Evolutionary conservation across 2,888 invertebrate genomes (phyloP).

Genomic region (Pegoplata infirma): DNA sequence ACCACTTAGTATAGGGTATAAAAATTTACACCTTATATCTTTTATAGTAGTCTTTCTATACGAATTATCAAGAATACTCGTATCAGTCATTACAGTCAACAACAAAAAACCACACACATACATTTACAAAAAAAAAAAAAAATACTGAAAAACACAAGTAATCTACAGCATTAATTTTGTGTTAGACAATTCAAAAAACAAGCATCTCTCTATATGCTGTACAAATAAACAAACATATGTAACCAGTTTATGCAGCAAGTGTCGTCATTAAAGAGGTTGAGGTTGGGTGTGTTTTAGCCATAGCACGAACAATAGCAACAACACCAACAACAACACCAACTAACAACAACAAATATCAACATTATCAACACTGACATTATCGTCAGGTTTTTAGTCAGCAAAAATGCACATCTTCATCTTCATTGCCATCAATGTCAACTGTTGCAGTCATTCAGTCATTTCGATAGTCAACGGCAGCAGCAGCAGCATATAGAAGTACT

Average conservation of each 20-base stretch:
- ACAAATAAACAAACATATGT: conserved; percentile 5
- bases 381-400: conserved; percentile 57
- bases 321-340: conserved; percentile 9
- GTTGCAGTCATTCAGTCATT: conserved; percentile 52
- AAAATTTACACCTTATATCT: not conserved
- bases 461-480: not conserved
- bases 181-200: conserved; percentile 23
- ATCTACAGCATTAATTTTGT: conserved; percentile 40
- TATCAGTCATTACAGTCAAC: conserved; percentile 27
- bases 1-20: no score
- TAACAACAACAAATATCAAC: not conserved
- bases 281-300: no score
- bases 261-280: not conserved
- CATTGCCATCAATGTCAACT: conserved; percentile 58
- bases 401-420: conserved; percentile 58
- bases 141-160: conserved; percentile 8
- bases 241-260: conserved; percentile 42
- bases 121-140: no score
- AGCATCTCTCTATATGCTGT: not conserved
- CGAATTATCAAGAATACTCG: conserved; percentile 45
- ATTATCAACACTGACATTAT: conserved; percentile 48
- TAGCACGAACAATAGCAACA: not conserved
- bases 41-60: not conserved
- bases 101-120: conserved; percentile 2
- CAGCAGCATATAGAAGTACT: no score